Conservation (phyloP, 1,140 invertebrate genomes). For the Holcopasites calliopsidis region DNA sequence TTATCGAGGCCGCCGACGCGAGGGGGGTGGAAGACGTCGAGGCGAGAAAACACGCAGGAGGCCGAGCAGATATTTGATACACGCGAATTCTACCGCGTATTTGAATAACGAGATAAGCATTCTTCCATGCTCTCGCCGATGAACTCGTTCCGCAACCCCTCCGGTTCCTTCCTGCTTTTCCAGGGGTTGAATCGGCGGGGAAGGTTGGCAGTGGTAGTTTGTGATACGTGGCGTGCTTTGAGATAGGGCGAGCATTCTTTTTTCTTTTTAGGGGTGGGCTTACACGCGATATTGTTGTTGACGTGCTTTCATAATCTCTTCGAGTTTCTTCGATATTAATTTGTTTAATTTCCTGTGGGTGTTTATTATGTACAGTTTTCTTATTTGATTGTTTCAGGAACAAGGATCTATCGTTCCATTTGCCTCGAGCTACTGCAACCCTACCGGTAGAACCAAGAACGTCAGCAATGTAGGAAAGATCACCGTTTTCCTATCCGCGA, state of each 20-base stretch:
- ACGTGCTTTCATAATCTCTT: no score
- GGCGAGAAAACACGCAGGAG: background rate
- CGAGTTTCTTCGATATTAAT: no score
- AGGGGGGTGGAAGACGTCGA: background rate
- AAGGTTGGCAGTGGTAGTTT: background rate
- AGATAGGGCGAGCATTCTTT: background rate
- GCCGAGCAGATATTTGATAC: slow-evolving; percentile 55
- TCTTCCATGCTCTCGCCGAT: slow-evolving; percentile 30
- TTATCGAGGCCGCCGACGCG: slow-evolving; percentile 23
- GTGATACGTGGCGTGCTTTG: background rate
- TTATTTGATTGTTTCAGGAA: no score
- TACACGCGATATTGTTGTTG: no score
- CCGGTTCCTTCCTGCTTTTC: slow-evolving; percentile 8
- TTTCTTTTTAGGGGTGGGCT: no score
- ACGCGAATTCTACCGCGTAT: slow-evolving; percentile 35
- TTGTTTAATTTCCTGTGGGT: no score
- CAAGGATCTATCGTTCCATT: no score
- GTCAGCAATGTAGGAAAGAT: no score
- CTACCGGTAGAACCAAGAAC: no score
- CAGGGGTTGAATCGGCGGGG: background rate
- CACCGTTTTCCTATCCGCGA: no score
- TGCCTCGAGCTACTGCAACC: no score
- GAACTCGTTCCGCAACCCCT: slow-evolving; percentile 33
- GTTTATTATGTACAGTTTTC: no score
- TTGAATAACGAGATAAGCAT: slow-evolving; percentile 59